A percentile compares a stretch with the other conserved stretches of the same genome.
Evolutionary conservation across 2,888 invertebrate species (phyloP).

Genomic region (Flexamia atlantica): DNA sequence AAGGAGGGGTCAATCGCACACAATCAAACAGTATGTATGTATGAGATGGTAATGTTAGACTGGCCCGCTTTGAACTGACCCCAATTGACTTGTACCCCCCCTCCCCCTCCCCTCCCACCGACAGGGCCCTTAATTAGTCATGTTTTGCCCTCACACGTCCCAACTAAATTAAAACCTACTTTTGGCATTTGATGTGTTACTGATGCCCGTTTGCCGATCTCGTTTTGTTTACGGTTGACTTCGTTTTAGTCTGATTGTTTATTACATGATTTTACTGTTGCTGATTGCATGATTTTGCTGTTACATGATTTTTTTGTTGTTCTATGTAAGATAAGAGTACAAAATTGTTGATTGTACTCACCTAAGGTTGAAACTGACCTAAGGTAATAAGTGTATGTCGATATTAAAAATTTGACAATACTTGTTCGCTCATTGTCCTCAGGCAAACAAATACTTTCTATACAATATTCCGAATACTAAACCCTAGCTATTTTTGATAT

Average conservation of each 20-base stretch:
- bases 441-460: too few species aligned
- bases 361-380: too few species aligned
- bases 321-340: too few species aligned
- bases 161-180: constrained; percentile 48
- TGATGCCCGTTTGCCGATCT: not conserved
- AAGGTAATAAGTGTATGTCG: too few species aligned
- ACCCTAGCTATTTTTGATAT: too few species aligned
- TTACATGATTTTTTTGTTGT: too few species aligned
- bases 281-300: too few species aligned
- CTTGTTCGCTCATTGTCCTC: too few species aligned
- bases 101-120: constrained; percentile 5
- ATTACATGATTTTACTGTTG: too few species aligned
- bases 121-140: constrained; percentile 46
- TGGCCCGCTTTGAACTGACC: constrained; percentile 56
- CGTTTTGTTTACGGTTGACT: not conserved
- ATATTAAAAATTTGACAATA: too few species aligned
- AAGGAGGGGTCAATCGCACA: not conserved
- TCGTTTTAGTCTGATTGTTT: not conserved
- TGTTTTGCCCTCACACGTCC: constrained; percentile 45
- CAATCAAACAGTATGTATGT: constrained; percentile 55
- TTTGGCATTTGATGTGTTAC: constrained; percentile 23
- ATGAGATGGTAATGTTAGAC: constrained; percentile 56
- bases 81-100: constrained; percentile 52
- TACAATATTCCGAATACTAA: too few species aligned
- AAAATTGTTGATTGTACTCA: too few species aligned